Evolutionary conservation across 2,888 invertebrate species (phyloP), one percentile per base, ranked within the genome.

Genomic region (Arrhopalites spinosus): DNA sequence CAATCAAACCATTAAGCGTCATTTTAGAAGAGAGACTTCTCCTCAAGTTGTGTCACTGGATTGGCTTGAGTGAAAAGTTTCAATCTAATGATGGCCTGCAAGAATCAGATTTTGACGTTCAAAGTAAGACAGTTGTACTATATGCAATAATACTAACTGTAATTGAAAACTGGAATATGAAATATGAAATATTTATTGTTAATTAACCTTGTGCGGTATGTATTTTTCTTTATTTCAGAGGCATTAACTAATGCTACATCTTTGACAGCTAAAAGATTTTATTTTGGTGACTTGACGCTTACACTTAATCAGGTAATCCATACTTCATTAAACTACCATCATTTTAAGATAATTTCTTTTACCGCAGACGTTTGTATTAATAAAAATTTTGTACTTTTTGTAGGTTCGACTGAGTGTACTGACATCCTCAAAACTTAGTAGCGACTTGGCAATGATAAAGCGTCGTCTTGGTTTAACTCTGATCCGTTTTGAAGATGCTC

Each of bases 401-500:
- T 86, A 93, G 90, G 91, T 98, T 70, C 91, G 93, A 1, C 87
- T 98, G 77, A 95, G 95, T 84, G 95, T 98, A 85, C 89, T 92
- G 80, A 98, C 98, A 29, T 91, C 94, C 0, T 90, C 90, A 81
- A 95, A 95, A 86, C 87, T 99, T 76, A 89, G 92, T 0, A 86
- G 89, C 0, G 91, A 93, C 83, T 88, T 98, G 78, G 89, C 90
- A 78, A 88, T 88, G 78, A 90, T 97, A 74, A 98, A 98, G 87
- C 90, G 92, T 78, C 91, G 92, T 79, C 88, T 96, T 73, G 94
- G 95, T 0, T 87, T 98, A 61, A 95, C 94, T 61, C 88, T 99
- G 75, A 93, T 98, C 82, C 93, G 93, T 85, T 99, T 99, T 87
- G 98, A 98, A 87, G 96, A 98, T 86, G 98, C 98, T 17, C 90